phyloP scores from a whole-genome alignment of 2,888 invertebrate genomes.

The Lissocephala sabroskyi region DNA sequence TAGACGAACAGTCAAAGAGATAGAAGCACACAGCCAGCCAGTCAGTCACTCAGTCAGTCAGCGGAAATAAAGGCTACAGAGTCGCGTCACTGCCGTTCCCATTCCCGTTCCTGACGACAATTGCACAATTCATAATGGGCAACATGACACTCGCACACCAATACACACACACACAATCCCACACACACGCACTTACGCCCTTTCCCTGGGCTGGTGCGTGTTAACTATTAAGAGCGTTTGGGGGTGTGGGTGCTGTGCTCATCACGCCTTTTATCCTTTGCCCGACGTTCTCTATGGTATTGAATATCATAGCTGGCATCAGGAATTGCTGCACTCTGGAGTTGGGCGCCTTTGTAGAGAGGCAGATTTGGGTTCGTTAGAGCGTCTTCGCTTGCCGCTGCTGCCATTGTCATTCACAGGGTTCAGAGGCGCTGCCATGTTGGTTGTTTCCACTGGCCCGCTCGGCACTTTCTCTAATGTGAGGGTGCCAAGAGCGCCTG shows the following conservation, averaged over 20 bases:
- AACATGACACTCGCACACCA: constrained; percentile 39
- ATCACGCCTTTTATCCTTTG: too few species aligned
- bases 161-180: constrained; percentile 6
- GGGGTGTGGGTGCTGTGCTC: constrained; percentile 6
- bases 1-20: neutral
- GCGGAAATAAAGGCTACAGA: constrained; percentile 21
- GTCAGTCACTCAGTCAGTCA: constrained; percentile 28
- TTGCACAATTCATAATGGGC: constrained; percentile 62
- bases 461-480: constrained; percentile 46
- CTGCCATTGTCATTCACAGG: constrained; percentile 30
- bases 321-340: constrained; percentile 23
- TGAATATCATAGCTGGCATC: constrained; percentile 15
- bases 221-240: constrained; percentile 31
- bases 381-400: constrained; percentile 1
- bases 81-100: constrained; percentile 40
- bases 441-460: constrained; percentile 37
- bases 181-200: neutral
- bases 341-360: too few species aligned
- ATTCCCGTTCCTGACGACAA: too few species aligned
- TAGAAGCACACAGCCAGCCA: neutral
- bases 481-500: constrained; percentile 22
- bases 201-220: constrained; percentile 20
- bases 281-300: constrained; percentile 25
- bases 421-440: constrained; percentile 22
- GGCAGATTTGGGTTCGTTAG: neutral